Base-by-base conservation (phyloP, 2,113 vertebrate genomes). In the Heterochromis multidens region DNA sequence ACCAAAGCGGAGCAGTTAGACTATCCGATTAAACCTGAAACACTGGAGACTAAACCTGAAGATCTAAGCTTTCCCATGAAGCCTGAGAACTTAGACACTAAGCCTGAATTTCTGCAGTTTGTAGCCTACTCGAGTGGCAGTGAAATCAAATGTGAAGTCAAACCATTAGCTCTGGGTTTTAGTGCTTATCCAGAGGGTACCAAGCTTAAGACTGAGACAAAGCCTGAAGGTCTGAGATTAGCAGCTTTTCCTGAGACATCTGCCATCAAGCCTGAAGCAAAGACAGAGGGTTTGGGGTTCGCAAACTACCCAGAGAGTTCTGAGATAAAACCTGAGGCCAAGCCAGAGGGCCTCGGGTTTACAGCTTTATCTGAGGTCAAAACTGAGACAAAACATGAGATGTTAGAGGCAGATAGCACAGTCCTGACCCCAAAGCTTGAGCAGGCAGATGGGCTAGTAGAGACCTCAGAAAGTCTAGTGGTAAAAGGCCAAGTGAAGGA, bases 401-500 rank as follows among this genome's bases (percentile, higher is more conserved):
- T 85, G 61, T 13, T 94, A 78, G 95, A 96, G 89, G 93, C 94
- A 0, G 95, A 96, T 87, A 96, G 95, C 89, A 96, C 95, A 0
- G 93, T 96, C 3, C 85, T 92, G 31, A 95, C 93, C 19, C 95
- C 94, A 1, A 95, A 95, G 27, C 88, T 95, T 25, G 96, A 96
- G 87, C 96, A 95, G 83, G 70, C 63, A 1, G 93, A 94, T 1
- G 91, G 84, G 46, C 85, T 90, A 81, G 89, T 60, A 16, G 94
- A 95, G 25, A 54, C 89, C 33, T 65, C 92, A 1, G 94, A 91
- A 13, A 70, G 59, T 63, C 77, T 91, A 79, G 87, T 89, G 59
- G 86, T 88, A n/a, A 95, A 94, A 59, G 93, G 89, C 4, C 93
- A 93, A 14, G 89, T 96, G 58, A 96, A 96, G 90, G 94, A 95